Conservation (phyloP, 2,888 invertebrate genomes). For the Sturmia bella region DNA sequence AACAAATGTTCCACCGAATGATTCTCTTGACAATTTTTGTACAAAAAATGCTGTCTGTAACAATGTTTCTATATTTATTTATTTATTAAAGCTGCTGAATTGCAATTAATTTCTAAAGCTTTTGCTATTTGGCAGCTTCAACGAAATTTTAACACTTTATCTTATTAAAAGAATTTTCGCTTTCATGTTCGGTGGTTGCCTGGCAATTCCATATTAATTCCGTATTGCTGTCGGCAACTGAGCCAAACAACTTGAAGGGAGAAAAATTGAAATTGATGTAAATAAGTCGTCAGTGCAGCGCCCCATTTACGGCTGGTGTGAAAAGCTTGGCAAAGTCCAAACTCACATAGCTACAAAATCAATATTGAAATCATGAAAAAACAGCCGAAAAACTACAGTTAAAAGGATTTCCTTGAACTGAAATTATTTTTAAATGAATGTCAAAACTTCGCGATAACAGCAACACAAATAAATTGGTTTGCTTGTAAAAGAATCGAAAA, state of each 20-base stretch:
- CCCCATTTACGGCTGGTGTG: neutral
- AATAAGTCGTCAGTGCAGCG: neutral
- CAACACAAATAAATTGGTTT: conserved; percentile 9
- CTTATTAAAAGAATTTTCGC: too few relatives aligned
- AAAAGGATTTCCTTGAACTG: conserved; percentile 55
- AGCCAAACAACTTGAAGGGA: too few relatives aligned
- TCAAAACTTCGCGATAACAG: conserved; percentile 46
- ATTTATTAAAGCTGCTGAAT: too few relatives aligned
- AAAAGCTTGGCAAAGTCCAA: neutral
- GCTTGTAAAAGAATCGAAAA: conserved; percentile 13
- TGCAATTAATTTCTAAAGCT: neutral
- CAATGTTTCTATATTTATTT: too few relatives aligned
- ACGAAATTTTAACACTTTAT: too few relatives aligned
- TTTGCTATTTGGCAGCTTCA: neutral
- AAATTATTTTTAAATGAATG: conserved; percentile 48
- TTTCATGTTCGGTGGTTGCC: neutral
- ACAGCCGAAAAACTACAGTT: neutral
- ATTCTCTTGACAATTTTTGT: too few relatives aligned
- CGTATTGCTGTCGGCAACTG: too few relatives aligned
- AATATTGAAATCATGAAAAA: conserved; percentile 27
- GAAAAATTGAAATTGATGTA: neutral
- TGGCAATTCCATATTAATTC: too few relatives aligned
- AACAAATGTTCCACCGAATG: too few relatives aligned
- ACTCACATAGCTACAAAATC: conserved; percentile 1
- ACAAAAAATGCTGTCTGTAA: too few relatives aligned